phyloP scores from a whole-genome alignment of 2,888 invertebrate species.

The Melanophora roralis region DNA sequence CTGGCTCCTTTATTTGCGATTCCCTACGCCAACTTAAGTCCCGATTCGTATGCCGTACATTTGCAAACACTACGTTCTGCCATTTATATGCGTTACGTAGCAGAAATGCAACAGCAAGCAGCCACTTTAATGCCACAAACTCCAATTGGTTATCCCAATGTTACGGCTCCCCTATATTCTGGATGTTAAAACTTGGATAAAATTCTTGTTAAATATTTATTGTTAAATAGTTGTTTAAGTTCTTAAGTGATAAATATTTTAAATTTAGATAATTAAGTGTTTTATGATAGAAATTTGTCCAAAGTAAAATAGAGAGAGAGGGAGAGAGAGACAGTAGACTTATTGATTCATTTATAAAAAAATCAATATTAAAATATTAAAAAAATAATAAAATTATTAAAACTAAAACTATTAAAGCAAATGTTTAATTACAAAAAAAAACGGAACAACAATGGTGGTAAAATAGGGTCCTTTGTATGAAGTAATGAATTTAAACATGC shows the following conservation, averaged over 20 bases:
- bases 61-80: conserved; percentile 69
- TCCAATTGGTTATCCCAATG: conserved; percentile 20
- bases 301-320: background rate
- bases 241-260: conserved; percentile 35
- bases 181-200: background rate
- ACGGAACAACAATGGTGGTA: too few species aligned
- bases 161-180: conserved; percentile 46
- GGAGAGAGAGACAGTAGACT: conserved; percentile 2
- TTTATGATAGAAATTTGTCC: conserved; percentile 2
- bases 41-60: conserved; percentile 65
- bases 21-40: conserved; percentile 47
- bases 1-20: background rate
- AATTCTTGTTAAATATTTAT: background rate
- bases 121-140: background rate
- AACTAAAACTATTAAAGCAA: too few species aligned
- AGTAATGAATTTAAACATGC: too few species aligned
- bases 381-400: too few species aligned
- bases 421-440: too few species aligned
- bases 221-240: conserved; percentile 30
- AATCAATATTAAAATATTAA: too few species aligned
- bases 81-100: conserved; percentile 65
- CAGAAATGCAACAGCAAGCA: background rate
- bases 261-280: conserved; percentile 12
- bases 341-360: too few species aligned
- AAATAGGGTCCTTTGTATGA: too few species aligned